Evolutionary conservation across 2,888 invertebrate genomes (phyloP).

Genomic region (Chymomyza fuscimana): DNA sequence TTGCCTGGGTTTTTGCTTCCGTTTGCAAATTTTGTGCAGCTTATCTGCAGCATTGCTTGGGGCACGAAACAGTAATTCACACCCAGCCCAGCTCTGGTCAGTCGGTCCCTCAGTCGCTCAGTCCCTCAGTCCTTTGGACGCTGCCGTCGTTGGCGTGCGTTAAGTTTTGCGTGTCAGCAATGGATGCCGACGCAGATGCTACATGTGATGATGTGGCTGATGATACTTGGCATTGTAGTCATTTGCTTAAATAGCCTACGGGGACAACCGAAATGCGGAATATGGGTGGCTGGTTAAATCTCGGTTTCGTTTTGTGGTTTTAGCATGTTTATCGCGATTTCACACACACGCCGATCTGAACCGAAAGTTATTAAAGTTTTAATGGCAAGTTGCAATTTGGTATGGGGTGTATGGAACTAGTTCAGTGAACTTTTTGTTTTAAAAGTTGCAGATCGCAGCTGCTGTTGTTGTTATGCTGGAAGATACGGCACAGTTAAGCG

Average conservation of each 20-base stretch:
- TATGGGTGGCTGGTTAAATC: slow-evolving; percentile 66
- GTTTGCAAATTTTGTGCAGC: slow-evolving; percentile 57
- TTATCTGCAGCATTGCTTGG: slow-evolving; percentile 58
- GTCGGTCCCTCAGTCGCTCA: background rate
- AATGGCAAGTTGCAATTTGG: slow-evolving; percentile 31
- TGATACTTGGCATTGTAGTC: slow-evolving; percentile 54
- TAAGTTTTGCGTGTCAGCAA: slow-evolving; percentile 59
- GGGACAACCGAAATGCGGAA: slow-evolving; percentile 50
- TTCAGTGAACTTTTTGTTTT: background rate
- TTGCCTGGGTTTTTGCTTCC: background rate
- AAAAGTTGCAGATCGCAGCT: slow-evolving; percentile 8
- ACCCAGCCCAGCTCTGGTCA: slow-evolving; percentile 26
- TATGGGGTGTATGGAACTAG: background rate
- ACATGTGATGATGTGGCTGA: slow-evolving; percentile 7
- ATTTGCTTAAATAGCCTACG: slow-evolving; percentile 74
- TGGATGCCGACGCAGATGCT: slow-evolving; percentile 20
- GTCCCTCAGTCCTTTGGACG: slow-evolving; percentile 27
- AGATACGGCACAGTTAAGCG: background rate
- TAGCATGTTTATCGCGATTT: slow-evolving; percentile 72
- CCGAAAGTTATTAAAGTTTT: slow-evolving; percentile 52
- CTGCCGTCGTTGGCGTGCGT: slow-evolving; percentile 15
- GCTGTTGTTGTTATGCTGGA: slow-evolving; percentile 12
- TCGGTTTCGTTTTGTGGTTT: slow-evolving; percentile 41
- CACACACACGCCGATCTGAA: slow-evolving; percentile 5
- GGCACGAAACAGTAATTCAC: slow-evolving; percentile 71